Conservation (phyloP, 92 coral and sea anemone genomes). For the Parazoanthus swiftii region DNA sequence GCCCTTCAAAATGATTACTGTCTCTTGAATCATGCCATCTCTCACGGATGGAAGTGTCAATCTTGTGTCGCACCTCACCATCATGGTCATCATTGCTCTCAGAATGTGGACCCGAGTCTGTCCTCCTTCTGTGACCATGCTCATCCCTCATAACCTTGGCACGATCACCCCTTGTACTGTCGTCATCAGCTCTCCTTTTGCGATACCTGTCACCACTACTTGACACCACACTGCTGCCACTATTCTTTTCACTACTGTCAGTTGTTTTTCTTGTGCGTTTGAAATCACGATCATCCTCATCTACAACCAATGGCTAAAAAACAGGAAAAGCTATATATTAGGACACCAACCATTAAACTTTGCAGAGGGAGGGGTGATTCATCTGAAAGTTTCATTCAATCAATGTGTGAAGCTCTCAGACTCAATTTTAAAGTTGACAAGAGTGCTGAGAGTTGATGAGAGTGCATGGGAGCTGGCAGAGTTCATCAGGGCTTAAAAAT, state of each 20-base stretch:
- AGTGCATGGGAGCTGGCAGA: too few relatives aligned
- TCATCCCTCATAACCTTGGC: conserved; percentile 43
- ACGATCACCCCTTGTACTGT: conserved; percentile 26
- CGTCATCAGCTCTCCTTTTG: conserved; percentile 76
- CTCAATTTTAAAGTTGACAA: too few relatives aligned
- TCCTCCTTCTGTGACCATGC: conserved; percentile 38
- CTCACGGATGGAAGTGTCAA: conserved; percentile 50
- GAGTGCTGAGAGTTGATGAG: too few relatives aligned
- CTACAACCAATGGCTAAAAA: conserved; percentile 75
- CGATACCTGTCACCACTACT: conserved; percentile 58
- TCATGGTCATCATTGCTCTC: conserved; percentile 45
- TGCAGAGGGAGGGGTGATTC: neutral
- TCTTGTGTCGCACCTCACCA: conserved; percentile 40
- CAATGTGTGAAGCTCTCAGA: too few relatives aligned
- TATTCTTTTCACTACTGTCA: conserved; percentile 60
- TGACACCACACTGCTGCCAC: conserved; percentile 47
- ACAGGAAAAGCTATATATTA: neutral
- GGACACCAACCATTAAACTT: too few relatives aligned
- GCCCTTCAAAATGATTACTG: conserved; percentile 29
- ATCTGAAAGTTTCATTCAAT: too few relatives aligned
- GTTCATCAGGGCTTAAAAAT: too few relatives aligned
- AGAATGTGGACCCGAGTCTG: conserved; percentile 52
- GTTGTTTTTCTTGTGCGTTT: conserved; percentile 87
- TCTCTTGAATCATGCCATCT: conserved; percentile 53
- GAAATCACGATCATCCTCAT: conserved; percentile 97